phyloP scores from a whole-genome alignment of 1,140 invertebrate genomes.

The Ceratina japonica region DNA sequence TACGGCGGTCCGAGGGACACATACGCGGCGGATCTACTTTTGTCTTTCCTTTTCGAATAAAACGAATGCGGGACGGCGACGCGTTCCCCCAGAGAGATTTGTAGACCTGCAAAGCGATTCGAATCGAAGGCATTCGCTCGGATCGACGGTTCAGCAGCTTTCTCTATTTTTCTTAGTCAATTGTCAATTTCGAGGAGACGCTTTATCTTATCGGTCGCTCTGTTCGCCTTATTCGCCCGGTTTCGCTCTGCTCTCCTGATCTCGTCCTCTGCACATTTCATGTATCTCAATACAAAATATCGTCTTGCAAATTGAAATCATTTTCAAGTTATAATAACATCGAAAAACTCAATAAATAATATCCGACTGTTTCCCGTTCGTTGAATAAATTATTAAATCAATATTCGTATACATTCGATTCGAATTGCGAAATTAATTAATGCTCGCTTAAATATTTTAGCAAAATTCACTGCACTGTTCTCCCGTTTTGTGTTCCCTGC shows the following conservation, averaged over 20 bases:
- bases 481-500: no score
- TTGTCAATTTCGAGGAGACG: slow-evolving; percentile 7
- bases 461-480: no score
- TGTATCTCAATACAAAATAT: neutral
- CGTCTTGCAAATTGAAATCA: neutral
- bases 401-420: no score
- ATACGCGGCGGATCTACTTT: neutral
- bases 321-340: no score
- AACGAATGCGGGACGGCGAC: neutral
- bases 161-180: slow-evolving; percentile 6
- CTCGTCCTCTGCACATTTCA: neutral
- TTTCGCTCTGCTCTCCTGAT: neutral
- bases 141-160: neutral
- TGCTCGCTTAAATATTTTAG: no score
- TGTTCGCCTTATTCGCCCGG: neutral
- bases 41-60: neutral
- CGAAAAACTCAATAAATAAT: no score
- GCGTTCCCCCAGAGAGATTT: neutral
- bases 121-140: slow-evolving; percentile 8
- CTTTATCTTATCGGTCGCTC: neutral
- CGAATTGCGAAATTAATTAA: no score
- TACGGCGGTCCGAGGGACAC: neutral
- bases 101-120: neutral
- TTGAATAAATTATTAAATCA: no score
- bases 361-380: no score